Evolutionary conservation across 2,797 vertebrate genomes (phyloP), one percentile per base, ranked within the genome.

Genomic region (Pristis pectinata): DNA sequence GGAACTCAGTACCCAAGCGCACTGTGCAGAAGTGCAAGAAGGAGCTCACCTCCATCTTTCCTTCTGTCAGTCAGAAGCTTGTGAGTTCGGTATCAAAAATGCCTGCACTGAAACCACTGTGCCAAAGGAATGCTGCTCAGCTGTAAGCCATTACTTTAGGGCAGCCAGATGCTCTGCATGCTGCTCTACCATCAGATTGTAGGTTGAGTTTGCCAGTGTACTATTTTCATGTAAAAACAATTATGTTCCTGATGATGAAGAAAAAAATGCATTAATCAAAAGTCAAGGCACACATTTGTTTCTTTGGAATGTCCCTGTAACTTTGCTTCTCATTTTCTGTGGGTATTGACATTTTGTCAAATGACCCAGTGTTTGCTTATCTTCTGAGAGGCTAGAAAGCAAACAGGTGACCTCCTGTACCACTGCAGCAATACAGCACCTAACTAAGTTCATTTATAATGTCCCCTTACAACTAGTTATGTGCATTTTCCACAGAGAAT

Each of bases 101-200:
- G n/a, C 17, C 13, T 3, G 41, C 15, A 30, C 72, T 37, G 11
- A 79, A 10, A 15, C 11, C 77, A 79, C 95, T 94, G 34, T 19
- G 37, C 11, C 1, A 37, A n/a, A 15, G n/a, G 30, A 34, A 72
- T 74, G 72, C 27, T 74, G 1, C 30, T 74, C 79, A 79, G n/a
- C 41, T 17, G 2, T 37, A 37, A 79, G 3, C 13, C 34, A 79
- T 41, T 79, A 41, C 79, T 74, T 13, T 79, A 5, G 7, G 4
- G 13, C n/a, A 92, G 94, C 95, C 95, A 95, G 96, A 22, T 3
- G 4, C 56, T 1, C 0, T n/a, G 34, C 83, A 59, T 94, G 94
- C 80, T 2, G 0, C n/a, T 17, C 74, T 15, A 19, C 34, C 79
- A 17, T 79, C 34, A 10, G 76, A 13, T n/a, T 77, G n/a, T 4